Base-by-base conservation (phyloP, 2,797 vertebrate species). In the Siniperca undulata region DNA sequence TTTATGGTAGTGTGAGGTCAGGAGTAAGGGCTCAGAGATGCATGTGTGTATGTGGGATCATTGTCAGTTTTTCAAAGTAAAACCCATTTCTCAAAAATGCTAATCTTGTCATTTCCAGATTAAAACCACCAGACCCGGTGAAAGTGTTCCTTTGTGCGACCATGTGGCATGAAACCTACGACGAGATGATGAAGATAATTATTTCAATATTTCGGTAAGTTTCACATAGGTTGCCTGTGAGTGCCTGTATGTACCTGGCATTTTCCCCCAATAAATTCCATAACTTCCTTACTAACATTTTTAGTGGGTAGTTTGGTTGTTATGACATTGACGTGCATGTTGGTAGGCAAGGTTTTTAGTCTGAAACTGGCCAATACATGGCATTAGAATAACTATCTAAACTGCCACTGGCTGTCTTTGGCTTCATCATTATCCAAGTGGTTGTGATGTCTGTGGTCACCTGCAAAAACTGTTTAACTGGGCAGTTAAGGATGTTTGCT, bases 101-200 rank as follows among this genome's bases (percentile, higher is more conserved):
- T 13, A 20, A 44, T 65, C 2, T 48, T 42, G 1, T 69, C 10
- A 4, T 48, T n/a, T 34, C 5, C n/a, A 86, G 75, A 20, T 75
- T 27, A 2, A 77, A 0, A 6, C 5, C 14, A 2, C 9, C 40
- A 0, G 77, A 78, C 5, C 34, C 61, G 0, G 60, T 59, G 17
- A 88, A 27, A 22, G 7, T 91, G 16, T 90, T 75, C 40, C 73
- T 91, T 0, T 95, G 94, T 86, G 92, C 92, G 3, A 95, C 95
- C 16, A 95, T 95, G 94, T 95, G 94, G 94, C 95, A 95, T 1
- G 95, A 95, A 86, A 94, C 84, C 44, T 90, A 90, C 8, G 85
- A 92, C 1, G 94, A 95, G 83, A 95, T 95, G 91, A 87, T 92
- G 88, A 95, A 93, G 42, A 94, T 95, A 0, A 82, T 95, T 0